phyloP scores from a whole-genome alignment of 2,888 invertebrate species.

The Eulithis prunata region DNA sequence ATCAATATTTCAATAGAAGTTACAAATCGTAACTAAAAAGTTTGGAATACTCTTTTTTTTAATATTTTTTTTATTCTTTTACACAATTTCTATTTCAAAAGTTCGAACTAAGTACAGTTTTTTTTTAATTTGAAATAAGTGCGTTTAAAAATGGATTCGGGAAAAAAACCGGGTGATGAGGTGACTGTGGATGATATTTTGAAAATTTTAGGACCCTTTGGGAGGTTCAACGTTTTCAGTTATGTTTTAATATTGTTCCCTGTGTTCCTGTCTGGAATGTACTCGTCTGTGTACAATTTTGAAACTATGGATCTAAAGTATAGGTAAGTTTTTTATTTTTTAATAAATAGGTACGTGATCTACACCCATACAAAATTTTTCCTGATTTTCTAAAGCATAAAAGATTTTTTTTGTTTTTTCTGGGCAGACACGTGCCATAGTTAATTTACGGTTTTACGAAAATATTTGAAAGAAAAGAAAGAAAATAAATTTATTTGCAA shows the following conservation, averaged over 20 bases:
- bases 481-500: too few species aligned
- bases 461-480: too few species aligned
- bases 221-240: conserved; percentile 71
- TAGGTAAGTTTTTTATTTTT: conserved; percentile 55
- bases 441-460: too few species aligned
- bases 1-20: conserved; percentile 46
- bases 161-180: conserved; percentile 65
- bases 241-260: conserved; percentile 72
- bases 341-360: too few species aligned
- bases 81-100: conserved; percentile 39
- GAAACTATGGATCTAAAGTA: conserved; percentile 77
- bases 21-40: conserved; percentile 37
- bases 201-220: conserved; percentile 70
- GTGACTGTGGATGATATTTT: conserved; percentile 78
- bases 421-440: too few species aligned
- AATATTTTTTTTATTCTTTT: too few species aligned
- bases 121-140: conserved; percentile 28
- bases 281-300: conserved; percentile 77
- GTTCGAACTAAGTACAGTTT: conserved; percentile 8
- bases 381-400: too few species aligned
- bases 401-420: too few species aligned
- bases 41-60: conserved; percentile 11
- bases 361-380: too few species aligned
- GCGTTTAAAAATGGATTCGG: conserved; percentile 67
- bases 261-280: conserved; percentile 74